Evolutionary conservation across 2,888 invertebrate species (phyloP).

Genomic region (Lycia hirtaria): DNA sequence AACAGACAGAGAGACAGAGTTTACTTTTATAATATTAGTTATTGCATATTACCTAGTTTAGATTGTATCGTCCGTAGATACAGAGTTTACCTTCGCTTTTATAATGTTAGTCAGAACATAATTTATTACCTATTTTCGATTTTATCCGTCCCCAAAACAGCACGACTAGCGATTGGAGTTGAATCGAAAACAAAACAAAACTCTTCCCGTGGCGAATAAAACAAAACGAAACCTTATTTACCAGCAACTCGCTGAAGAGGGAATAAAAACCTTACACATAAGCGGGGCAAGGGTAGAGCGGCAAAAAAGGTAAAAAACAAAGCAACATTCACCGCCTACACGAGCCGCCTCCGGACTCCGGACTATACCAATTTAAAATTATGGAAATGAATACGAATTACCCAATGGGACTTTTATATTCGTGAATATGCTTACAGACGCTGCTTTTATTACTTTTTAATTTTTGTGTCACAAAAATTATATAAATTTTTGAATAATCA

Average conservation of each 20-base stretch:
- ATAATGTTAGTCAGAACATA: too few species aligned
- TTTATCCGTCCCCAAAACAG: slow-evolving; percentile 9
- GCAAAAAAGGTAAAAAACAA: slow-evolving; percentile 75
- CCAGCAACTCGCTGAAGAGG: slow-evolving; percentile 69
- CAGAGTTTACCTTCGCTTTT: too few species aligned
- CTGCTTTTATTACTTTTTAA: slow-evolving; percentile 20
- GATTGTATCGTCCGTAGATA: too few species aligned
- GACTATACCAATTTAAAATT: slow-evolving; percentile 45
- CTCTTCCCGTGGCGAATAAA: slow-evolving; percentile 64
- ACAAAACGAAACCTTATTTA: slow-evolving; percentile 72
- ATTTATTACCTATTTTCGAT: not conserved
- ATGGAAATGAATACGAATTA: slow-evolving; percentile 34
- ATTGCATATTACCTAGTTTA: too few species aligned
- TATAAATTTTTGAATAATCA: not conserved
- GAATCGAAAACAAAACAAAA: slow-evolving; percentile 47
- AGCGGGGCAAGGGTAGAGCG: slow-evolving; percentile 71
- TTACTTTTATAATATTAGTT: too few species aligned
- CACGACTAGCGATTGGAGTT: slow-evolving; percentile 18
- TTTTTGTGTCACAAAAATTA: slow-evolving; percentile 10
- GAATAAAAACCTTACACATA: slow-evolving; percentile 68
- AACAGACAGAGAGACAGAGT: too few species aligned
- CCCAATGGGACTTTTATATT: slow-evolving; percentile 30
- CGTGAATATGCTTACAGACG: slow-evolving; percentile 15
- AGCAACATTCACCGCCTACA: slow-evolving; percentile 68
- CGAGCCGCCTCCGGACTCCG: slow-evolving; percentile 55